phyloP scores from a whole-genome alignment of 2,888 invertebrate genomes.

The Bruchidius siliquastri region DNA sequence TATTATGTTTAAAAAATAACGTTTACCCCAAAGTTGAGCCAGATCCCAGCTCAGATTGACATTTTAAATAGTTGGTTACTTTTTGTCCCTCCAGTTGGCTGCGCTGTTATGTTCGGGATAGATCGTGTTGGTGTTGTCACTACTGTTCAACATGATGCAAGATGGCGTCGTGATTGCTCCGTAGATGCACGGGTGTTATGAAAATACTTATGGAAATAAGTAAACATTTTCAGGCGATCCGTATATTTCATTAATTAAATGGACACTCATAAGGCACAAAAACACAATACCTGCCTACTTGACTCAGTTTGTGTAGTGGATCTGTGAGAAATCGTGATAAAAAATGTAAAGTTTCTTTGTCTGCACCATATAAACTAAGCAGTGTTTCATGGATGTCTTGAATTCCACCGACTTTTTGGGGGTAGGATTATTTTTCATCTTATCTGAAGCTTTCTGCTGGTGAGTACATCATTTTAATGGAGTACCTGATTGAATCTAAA shows the following conservation, averaged over 20 bases:
- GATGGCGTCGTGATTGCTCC: slow-evolving; percentile 41
- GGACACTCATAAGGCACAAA: slow-evolving; percentile 23
- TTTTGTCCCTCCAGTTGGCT: neutral
- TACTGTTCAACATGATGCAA: slow-evolving; percentile 32
- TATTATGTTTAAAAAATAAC: too few species aligned
- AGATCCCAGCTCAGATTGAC: too few species aligned
- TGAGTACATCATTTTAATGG: slow-evolving; percentile 25
- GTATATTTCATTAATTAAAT: slow-evolving; percentile 25
- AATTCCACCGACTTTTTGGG: slow-evolving; percentile 25
- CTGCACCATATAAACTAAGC: slow-evolving; percentile 38
- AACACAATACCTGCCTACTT: slow-evolving; percentile 20
- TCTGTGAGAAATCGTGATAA: slow-evolving; percentile 34
- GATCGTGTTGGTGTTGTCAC: neutral
- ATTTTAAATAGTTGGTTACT: too few species aligned
- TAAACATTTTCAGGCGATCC: slow-evolving; percentile 29
- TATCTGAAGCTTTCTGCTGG: slow-evolving; percentile 21
- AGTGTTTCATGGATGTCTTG: slow-evolving; percentile 35
- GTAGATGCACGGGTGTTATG: slow-evolving; percentile 35
- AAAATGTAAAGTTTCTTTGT: slow-evolving; percentile 48
- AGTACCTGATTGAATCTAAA: slow-evolving; percentile 16
- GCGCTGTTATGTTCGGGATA: neutral
- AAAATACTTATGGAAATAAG: slow-evolving; percentile 28
- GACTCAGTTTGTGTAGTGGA: slow-evolving; percentile 23
- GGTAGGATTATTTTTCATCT: slow-evolving; percentile 25
- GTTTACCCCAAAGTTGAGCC: too few species aligned